Evolutionary conservation across 2,888 invertebrate genomes (phyloP).

Genomic region (Drosophila silvestris): DNA sequence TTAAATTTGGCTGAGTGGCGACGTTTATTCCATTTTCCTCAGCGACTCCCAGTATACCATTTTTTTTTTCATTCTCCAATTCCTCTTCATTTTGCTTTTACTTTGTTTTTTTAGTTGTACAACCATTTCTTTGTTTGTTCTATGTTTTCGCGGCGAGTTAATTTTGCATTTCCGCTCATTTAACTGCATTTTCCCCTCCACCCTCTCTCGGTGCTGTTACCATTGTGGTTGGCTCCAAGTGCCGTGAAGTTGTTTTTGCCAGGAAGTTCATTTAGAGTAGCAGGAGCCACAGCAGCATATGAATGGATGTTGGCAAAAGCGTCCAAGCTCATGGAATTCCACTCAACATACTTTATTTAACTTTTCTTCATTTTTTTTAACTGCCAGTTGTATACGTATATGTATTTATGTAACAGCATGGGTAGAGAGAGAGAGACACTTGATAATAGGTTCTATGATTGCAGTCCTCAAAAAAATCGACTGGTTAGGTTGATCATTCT

Average conservation of each 20-base stretch:
- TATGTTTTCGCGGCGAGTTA: conserved; percentile 77
- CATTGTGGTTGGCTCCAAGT: conserved; percentile 64
- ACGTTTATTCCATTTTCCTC: conserved; percentile 52
- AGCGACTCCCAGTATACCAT: neutral
- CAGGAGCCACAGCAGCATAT: conserved; percentile 27
- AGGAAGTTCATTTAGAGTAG: conserved; percentile 72
- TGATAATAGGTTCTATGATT: neutral
- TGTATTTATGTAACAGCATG: neutral
- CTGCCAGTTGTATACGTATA: neutral
- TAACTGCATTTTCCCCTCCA: conserved; percentile 65
- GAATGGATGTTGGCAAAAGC: conserved; percentile 42
- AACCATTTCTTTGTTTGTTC: conserved; percentile 79
- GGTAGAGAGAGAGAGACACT: neutral
- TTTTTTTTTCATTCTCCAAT: conserved; percentile 55
- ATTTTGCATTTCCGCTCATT: conserved; percentile 81
- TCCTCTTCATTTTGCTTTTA: conserved; percentile 65
- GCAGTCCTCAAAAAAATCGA: neutral
- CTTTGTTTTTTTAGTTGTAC: conserved; percentile 62
- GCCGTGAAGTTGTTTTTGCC: conserved; percentile 76
- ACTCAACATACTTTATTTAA: conserved; percentile 49
- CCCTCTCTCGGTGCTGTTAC: conserved; percentile 5
- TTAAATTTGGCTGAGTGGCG: conserved; percentile 80
- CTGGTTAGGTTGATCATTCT: neutral
- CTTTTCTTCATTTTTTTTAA: conserved; percentile 1
- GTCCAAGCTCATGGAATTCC: conserved; percentile 58